Conservation (phyloP, 2,113 vertebrate genomes). For the Tragelaphus imberbis region DNA sequence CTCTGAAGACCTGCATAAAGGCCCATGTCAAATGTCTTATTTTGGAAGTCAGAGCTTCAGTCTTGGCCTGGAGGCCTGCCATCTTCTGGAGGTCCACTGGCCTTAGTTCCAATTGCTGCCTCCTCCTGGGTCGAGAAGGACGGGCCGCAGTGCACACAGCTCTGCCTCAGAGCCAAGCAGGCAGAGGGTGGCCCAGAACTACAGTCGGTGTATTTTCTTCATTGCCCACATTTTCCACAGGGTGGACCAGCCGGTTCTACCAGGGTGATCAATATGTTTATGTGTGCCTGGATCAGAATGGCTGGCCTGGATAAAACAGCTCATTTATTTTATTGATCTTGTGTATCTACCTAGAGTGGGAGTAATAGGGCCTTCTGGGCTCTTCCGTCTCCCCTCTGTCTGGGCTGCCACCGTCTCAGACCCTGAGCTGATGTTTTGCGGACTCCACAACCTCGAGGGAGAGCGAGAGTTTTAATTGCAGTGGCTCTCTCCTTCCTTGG, state of each 20-base stretch:
- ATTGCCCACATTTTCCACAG: fast-evolving
- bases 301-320: background rate
- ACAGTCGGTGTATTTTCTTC: fast-evolving
- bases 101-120: fast-evolving
- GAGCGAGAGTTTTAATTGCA: background rate
- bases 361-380: constrained; percentile 11
- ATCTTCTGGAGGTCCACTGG: fast-evolving
- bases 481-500: background rate
- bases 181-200: background rate
- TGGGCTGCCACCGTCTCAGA: background rate
- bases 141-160: fast-evolving
- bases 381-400: background rate
- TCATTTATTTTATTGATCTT: background rate
- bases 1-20: background rate
- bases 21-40: fast-evolving
- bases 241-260: background rate
- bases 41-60: background rate
- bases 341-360: background rate
- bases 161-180: background rate
- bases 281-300: too few relatives aligned
- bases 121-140: background rate
- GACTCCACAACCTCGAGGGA: background rate
- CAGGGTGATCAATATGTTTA: background rate
- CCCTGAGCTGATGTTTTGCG: background rate
- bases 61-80: background rate